Evolutionary conservation across 2,797 vertebrate species (phyloP).

Genomic region (Onychomys leucogaster): DNA sequence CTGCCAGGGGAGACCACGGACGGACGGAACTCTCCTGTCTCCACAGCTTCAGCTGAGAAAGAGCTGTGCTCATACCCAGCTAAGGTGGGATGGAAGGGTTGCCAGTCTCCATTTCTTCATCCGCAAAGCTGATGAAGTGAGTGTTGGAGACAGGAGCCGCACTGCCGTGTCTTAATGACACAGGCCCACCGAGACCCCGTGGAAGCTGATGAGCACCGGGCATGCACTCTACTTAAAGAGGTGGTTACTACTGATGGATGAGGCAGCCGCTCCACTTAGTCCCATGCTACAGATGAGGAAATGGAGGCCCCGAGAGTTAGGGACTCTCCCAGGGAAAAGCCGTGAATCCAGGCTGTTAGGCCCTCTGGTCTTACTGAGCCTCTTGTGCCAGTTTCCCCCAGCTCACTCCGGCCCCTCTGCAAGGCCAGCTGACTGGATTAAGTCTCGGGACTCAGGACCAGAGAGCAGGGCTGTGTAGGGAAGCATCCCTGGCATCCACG

Average conservation of each 20-base stretch:
- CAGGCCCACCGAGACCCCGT: not conserved
- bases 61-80: not conserved
- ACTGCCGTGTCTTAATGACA: no score
- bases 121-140: not conserved
- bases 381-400: no score
- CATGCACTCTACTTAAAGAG: not conserved
- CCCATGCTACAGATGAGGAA: not conserved
- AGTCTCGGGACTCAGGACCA: not conserved
- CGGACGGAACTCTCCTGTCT: not conserved
- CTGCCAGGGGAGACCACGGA: not conserved
- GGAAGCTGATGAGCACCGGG: not conserved
- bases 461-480: not conserved
- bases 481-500: not conserved
- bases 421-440: no score
- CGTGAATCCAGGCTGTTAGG: not conserved
- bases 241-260: not conserved
- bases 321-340: not conserved
- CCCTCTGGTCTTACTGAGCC: not conserved
- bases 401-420: not conserved
- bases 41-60: not conserved
- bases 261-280: not conserved
- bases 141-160: not conserved
- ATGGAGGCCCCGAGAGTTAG: not conserved
- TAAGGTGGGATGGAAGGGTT: accelerated
- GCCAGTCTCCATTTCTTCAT: not conserved